Base-by-base conservation (phyloP, 2,113 vertebrate genomes). In the Ahaetulla prasina region DNA sequence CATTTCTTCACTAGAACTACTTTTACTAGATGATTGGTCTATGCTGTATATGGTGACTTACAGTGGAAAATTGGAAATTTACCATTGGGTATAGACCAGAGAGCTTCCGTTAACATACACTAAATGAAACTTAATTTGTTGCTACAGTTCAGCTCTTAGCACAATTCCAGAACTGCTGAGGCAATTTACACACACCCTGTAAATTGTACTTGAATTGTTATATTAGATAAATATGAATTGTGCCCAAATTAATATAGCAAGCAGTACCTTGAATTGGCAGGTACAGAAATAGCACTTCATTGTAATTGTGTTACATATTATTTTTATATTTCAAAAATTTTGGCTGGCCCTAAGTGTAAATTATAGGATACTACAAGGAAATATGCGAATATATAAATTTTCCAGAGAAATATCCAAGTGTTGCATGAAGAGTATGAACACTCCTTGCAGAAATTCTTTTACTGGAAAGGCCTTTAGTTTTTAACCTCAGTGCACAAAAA, bases 1-100 rank as follows among this genome's bases (percentile, higher is more conserved):
- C 95, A 74, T 95, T 96, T 95, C 95, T 95, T 93, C 96, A 84
- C 96, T 96, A 96, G 94, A 95, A 95, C 87, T 94, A 92, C 55
- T 95, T 27, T 92, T 95, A 92, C 94, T 94, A 49, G 1, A 0
- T 85, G 60, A 60, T 92, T 89, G 92, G 35, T 49, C 54, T 0
- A 0, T 92, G 93, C 90, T 95, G 96, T 96, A 95, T 94, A 20
- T 2, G 53, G 91, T 91, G 88, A 47, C 2, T 60, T 92, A 85
- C 0, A 55, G 92, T 0, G 0, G 8, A 11, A 88, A 92, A 50
- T n/a, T 90, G 55, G 57, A 91, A 90, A 93, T 95, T 91, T 2
- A 0, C 93, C 89, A 92, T 14, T 27, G 20, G 74, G 92, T 94
- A 91, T 88, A 0, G 10, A 45, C 89, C 91, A 68, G 74, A 80